A percentile compares a stretch with the other conserved stretches of the same genome.
Evolutionary conservation across 2,888 invertebrate species (phyloP).

Genomic region (Eutolmus rufibarbis): DNA sequence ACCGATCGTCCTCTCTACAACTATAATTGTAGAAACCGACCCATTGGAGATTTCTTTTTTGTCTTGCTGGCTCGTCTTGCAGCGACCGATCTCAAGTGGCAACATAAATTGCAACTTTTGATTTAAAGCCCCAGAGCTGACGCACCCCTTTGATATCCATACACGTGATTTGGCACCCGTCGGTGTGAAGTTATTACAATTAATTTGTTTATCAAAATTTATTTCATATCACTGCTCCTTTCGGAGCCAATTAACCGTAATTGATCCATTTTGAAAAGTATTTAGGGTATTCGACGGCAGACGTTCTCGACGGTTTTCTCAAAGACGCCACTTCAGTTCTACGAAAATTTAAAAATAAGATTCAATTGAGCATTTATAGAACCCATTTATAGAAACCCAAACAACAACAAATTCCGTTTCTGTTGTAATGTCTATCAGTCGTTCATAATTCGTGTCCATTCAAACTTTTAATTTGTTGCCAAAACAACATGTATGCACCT

Average conservation of each 20-base stretch:
- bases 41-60: conserved; percentile 17
- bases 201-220: conserved; percentile 36
- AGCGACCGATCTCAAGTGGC: not conserved
- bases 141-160: conserved; percentile 18
- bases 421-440: not conserved
- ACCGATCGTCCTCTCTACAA: conserved; percentile 5
- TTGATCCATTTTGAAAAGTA: not conserved
- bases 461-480: not conserved
- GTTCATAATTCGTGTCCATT: not conserved
- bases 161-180: conserved; percentile 43
- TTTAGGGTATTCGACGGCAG: not conserved
- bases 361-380: not conserved
- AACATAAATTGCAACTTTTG: conserved; percentile 13
- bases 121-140: conserved; percentile 34
- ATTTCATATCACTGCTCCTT: not conserved
- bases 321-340: not conserved
- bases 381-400: not conserved
- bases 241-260: not conserved
- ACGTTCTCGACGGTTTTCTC: not conserved
- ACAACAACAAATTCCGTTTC: not conserved
- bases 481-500: not conserved
- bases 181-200: conserved; percentile 20
- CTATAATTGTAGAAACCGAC: conserved; percentile 17
- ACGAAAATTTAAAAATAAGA: not conserved
- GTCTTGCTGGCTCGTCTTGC: not conserved